Evolutionary conservation across 2,113 vertebrate genomes (phyloP).

Genomic region (Syngnathoides biaculeatus): DNA sequence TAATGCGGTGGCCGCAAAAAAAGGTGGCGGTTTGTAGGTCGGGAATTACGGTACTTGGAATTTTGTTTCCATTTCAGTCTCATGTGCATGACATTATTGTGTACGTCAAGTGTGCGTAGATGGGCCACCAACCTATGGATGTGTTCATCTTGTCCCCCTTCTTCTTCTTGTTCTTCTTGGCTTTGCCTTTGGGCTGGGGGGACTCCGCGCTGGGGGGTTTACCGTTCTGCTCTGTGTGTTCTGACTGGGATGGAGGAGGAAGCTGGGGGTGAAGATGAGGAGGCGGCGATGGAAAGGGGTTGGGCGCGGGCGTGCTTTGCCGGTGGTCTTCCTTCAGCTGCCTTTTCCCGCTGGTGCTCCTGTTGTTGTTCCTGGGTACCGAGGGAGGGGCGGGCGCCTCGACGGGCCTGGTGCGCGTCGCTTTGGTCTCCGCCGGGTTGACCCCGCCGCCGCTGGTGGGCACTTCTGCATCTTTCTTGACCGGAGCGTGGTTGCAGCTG

Average conservation of each 20-base stretch:
- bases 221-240: slow-evolving; percentile 71
- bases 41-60: too few relatives aligned
- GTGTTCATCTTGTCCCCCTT: slow-evolving; percentile 85
- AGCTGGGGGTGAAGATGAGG: slow-evolving; percentile 27
- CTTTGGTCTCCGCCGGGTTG: slow-evolving; percentile 58
- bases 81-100: too few relatives aligned
- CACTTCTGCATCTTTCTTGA: slow-evolving; percentile 57
- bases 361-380: slow-evolving; percentile 68
- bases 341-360: slow-evolving; percentile 74
- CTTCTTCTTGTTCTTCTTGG: slow-evolving; percentile 94
- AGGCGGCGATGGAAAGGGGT: slow-evolving; percentile 64
- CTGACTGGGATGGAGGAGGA: slow-evolving; percentile 45
- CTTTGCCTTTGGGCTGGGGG: slow-evolving; percentile 74
- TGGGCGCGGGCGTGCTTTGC: slow-evolving; percentile 47
- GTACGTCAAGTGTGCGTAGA: background rate
- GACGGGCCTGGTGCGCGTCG: slow-evolving; percentile 57
- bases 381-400: slow-evolving; percentile 66
- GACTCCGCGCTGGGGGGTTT: slow-evolving; percentile 78
- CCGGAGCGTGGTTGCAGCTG: slow-evolving; percentile 66
- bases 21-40: too few relatives aligned
- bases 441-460: slow-evolving; percentile 59
- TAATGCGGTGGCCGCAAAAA: too few relatives aligned
- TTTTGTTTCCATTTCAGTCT: too few relatives aligned
- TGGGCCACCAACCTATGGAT: slow-evolving; percentile 84
- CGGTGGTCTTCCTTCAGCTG: slow-evolving; percentile 80